Base-by-base conservation (phyloP, 2,797 vertebrate genomes). In the Platyrinchus mystaceus region DNA sequence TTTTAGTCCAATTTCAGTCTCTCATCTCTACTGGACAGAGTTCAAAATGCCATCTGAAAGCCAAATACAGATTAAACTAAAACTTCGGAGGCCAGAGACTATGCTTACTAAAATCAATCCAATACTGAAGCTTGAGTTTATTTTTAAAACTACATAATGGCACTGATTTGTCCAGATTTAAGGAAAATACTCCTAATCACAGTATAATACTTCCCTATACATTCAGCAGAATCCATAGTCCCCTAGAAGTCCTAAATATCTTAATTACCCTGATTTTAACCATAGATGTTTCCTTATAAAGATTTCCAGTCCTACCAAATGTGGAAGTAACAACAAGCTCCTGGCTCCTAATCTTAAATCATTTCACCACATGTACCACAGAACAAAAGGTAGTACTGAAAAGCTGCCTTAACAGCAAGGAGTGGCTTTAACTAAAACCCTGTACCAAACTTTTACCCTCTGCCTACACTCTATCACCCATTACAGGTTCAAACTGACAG, bases 21-120 rank as follows among this genome's bases (percentile, higher is more conserved):
- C 88, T 64, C 43, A 52, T 44, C 84, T 79, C 67, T 92, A 4
- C 39, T 49, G 63, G 26, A 34, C 39, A 58, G 47, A 67, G 23
- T 74, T 87, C 53, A 93, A 93, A 95, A 82, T 17, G 11, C 9
- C 66, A 27, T 69, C 56, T 82, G 60, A 94, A 96, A 90, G 39
- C 23, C 68, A 92, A 87, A 85, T 63, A 70, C 36, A 82, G n/a
- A 82, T 9, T 59, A 44, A 87, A 74, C 16, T 90, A 84, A 79
- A 82, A 79, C 10, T 52, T 87, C 36, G 63, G 47, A n/a, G 32
- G 21, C 28, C 62, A 86, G 60, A 86, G n/a, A 55, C 30, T 41
- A 27, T 30, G 32, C 17, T 69, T 67, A 41, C 15, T 50, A 44
- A 76, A 87, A 84, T 47, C 55, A 92, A 49, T 36, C 20, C 62